Conservation (phyloP, 2,797 vertebrate species). For the Xiphorhynchus erythropygius region DNA sequence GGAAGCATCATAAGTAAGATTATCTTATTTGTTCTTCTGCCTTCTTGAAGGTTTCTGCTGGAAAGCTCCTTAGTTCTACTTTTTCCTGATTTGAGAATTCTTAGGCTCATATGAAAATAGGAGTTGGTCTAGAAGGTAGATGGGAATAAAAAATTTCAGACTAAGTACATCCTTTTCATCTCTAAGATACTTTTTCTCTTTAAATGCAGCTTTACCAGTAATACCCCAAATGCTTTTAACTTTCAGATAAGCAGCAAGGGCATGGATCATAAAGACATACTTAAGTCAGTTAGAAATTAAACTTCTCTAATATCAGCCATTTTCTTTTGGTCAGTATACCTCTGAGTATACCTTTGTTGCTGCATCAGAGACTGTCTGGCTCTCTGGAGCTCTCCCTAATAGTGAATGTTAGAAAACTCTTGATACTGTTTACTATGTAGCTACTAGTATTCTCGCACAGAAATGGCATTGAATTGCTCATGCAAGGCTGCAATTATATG, state of each 20-base stretch:
- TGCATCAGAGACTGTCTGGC: neutral
- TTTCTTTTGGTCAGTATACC: neutral
- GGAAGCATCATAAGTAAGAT: neutral
- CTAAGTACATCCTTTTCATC: neutral
- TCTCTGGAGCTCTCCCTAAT: neutral
- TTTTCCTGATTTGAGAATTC: neutral
- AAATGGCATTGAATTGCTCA: neutral
- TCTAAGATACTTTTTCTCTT: neutral
- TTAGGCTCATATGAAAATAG: neutral
- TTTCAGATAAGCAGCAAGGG: neutral
- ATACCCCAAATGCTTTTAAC: neutral
- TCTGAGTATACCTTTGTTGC: neutral
- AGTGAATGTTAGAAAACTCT: neutral
- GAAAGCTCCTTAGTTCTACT: neutral
- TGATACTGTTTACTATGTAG: neutral
- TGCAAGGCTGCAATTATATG: neutral
- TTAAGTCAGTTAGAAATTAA: neutral
- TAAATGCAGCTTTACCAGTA: neutral
- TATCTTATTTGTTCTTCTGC: neutral
- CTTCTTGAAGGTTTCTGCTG: neutral
- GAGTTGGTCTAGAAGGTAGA: neutral
- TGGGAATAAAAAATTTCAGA: neutral
- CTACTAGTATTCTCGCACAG: neutral
- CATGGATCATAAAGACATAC: neutral
- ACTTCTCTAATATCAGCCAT: neutral